phyloP scores from a whole-genome alignment of 2,888 invertebrate genomes.

The Eupithecia dodoneata region DNA sequence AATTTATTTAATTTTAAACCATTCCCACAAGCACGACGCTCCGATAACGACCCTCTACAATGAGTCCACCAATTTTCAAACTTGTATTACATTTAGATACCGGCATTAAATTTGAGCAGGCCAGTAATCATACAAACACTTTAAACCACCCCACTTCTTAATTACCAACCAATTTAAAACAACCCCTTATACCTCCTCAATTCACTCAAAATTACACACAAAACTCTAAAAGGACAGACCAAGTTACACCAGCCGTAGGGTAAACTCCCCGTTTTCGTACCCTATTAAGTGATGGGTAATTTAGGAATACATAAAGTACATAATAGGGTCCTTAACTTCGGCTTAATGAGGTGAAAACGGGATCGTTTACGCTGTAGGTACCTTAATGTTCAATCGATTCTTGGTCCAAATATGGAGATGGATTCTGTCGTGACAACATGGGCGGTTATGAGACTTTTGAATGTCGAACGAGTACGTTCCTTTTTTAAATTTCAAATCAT shows the following conservation, averaged over 20 bases:
- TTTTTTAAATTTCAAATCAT: not conserved
- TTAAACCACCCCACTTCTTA: slow-evolving; percentile 74
- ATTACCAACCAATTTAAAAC: slow-evolving; percentile 57
- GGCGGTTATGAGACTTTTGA: slow-evolving; percentile 26
- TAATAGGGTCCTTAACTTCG: slow-evolving; percentile 81
- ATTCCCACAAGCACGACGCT: slow-evolving; percentile 13
- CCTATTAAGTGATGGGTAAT: slow-evolving; percentile 84
- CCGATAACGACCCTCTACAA: slow-evolving; percentile 41
- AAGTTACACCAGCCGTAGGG: slow-evolving; percentile 61
- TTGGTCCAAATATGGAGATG: slow-evolving; percentile 32
- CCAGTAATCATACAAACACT: slow-evolving; percentile 80
- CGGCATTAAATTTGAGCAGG: slow-evolving; percentile 79
- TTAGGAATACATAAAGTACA: slow-evolving; percentile 84
- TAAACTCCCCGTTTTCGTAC: slow-evolving; percentile 69
- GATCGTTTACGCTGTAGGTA: slow-evolving; percentile 68
- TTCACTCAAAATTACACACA: slow-evolving; percentile 13
- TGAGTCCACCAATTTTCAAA: slow-evolving; percentile 63
- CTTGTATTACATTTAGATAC: slow-evolving; percentile 66
- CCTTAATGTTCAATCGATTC: slow-evolving; percentile 65
- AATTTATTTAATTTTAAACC: slow-evolving; percentile 18
- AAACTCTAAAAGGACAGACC: slow-evolving; percentile 49
- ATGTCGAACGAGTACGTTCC: slow-evolving; percentile 18
- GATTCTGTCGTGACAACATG: slow-evolving; percentile 31
- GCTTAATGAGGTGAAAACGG: slow-evolving; percentile 83
- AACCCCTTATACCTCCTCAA: slow-evolving; percentile 50